Base-by-base conservation (phyloP, 2,113 vertebrate genomes). In the Corvus hawaiiensis region DNA sequence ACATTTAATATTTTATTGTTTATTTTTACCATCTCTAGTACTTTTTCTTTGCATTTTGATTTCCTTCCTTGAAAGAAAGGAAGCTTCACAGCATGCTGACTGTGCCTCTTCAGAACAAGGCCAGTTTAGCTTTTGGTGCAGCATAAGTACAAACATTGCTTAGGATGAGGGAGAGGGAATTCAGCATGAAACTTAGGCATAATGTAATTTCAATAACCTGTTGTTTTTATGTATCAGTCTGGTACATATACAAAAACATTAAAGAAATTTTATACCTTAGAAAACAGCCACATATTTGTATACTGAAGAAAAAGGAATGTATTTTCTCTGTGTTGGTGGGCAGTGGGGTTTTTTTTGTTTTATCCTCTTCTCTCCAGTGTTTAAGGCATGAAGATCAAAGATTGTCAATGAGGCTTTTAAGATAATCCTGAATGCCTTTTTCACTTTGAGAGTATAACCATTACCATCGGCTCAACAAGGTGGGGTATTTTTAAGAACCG, bases 401-500 rank as follows among this genome's bases (percentile, higher is more conserved):
- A 81, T 23, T 77, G 16, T 8, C 17, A 46, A 4, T 8, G 4
- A 68, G 28, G 56, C 55, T 62, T 80, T 62, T 23, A 33, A 74
- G 16, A 61, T n/a, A 77, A 91, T 74, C 14, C 23, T 44, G n/a
- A 69, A 62, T 30, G 16, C 20, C 37, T 62, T 8, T 8, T 35
- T 74, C 37, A 51, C 9, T 81, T 73, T 28, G 59, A 77, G n/a
- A 87, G 20, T 13, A 49, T 15, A 66, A 58, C 12, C 22, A 41
- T 33, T 80, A 28, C 19, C 11, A 13, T 26, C 7, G 6, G 11
- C 19, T 94, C n/a, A 46, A 16, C 7, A 48, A 64, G 26, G 10
- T 55, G 41, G 18, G 2, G 1, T 1, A 41, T n/a, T 56, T 69
- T 35, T 4, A 43, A 79, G 48, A 79, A 62, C 10, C 0, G 1